Evolutionary conservation across 2,797 vertebrate species (phyloP).

Genomic region (Notolabrus celidotus): DNA sequence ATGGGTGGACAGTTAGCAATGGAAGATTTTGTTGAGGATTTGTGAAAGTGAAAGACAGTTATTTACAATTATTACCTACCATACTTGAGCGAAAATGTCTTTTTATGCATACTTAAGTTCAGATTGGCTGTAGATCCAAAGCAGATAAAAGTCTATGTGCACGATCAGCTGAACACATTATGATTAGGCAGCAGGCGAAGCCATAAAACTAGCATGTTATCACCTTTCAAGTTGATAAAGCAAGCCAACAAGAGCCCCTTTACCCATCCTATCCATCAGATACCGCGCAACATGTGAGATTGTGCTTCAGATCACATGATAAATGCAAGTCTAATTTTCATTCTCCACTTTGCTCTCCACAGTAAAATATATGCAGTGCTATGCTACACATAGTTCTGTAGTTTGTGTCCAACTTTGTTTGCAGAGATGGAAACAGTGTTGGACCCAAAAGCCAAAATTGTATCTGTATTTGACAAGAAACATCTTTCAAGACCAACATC

Average conservation of each 20-base stretch:
- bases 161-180: background rate
- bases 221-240: background rate
- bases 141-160: background rate
- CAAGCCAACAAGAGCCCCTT: background rate
- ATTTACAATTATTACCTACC: no score
- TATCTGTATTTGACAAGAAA: no score
- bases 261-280: background rate
- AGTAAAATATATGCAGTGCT: background rate
- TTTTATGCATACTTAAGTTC: no score
- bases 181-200: background rate
- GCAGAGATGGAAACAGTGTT: background rate
- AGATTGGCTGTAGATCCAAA: no score
- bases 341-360: background rate
- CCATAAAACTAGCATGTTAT: conserved; percentile 17
- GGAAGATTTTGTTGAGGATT: no score
- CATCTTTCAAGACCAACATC: no score
- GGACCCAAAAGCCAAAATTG: background rate
- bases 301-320: conserved; percentile 1
- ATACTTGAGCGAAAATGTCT: no score
- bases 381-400: background rate
- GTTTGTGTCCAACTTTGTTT: background rate
- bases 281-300: background rate
- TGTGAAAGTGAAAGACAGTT: no score
- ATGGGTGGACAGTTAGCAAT: background rate
- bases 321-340: background rate